These are phyloP conservation scores for Calyptomena viridis DNA, from an alignment of 2,113 vertebrate species.

Conservation along the genomic window DNA sequence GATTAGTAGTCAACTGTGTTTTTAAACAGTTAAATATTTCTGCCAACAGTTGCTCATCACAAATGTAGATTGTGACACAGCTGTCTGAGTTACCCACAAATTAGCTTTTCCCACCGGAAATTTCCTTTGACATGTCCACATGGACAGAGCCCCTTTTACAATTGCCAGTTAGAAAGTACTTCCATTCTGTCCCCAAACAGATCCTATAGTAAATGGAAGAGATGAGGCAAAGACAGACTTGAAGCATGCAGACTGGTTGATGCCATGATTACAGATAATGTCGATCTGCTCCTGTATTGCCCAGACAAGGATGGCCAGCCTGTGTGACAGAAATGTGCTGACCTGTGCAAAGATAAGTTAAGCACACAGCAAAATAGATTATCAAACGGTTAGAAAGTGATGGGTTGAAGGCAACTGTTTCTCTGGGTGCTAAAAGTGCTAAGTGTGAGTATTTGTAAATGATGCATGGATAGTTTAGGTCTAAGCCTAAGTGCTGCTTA, in stretches of 20 bases:
- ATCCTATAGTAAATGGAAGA: background rate
- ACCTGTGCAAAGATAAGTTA: conserved; percentile 28
- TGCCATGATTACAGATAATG: background rate
- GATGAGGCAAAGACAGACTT: background rate
- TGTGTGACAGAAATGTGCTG: conserved; percentile 24
- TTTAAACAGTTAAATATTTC: background rate
- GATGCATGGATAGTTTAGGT: conserved; percentile 18
- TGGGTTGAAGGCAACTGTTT: background rate
- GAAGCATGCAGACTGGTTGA: background rate
- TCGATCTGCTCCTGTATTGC: background rate
- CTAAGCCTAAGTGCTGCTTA: background rate
- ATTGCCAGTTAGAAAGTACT: background rate
- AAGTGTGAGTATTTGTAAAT: conserved; percentile 25
- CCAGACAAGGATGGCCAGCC: background rate
- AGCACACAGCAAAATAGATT: conserved; percentile 36
- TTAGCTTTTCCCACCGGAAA: background rate
- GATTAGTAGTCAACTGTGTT: background rate
- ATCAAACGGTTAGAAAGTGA: background rate
- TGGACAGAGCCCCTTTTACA: background rate
- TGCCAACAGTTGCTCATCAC: background rate
- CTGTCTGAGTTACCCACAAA: background rate
- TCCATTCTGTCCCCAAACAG: background rate
- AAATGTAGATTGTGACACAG: background rate
- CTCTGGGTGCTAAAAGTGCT: conserved; percentile 8
- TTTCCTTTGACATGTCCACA: background rate